These are phyloP conservation scores for Goniozus legneri DNA, from an alignment of 1,140 invertebrate genomes.

Conservation along the genomic window DNA sequence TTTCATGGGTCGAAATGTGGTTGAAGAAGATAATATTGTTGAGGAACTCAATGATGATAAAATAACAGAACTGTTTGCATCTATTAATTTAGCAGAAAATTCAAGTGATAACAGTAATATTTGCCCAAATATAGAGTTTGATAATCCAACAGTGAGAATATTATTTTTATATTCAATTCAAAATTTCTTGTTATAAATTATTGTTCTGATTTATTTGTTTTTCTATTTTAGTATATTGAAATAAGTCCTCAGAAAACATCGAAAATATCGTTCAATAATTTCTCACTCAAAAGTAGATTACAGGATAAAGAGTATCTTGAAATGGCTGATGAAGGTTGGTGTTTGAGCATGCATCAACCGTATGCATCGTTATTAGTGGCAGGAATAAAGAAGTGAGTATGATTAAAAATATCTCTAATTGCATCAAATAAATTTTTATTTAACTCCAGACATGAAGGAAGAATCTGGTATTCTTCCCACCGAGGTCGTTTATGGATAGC, in stretches of 20 bases:
- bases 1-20: slow-evolving; percentile 68
- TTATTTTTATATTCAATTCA: slow-evolving; percentile 4
- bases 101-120: slow-evolving; percentile 12
- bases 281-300: slow-evolving; percentile 54
- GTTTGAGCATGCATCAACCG: slow-evolving; percentile 94
- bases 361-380: slow-evolving; percentile 87
- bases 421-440: slow-evolving; percentile 20
- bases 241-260: not conserved
- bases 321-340: slow-evolving; percentile 84
- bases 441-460: slow-evolving; percentile 78
- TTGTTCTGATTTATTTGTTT: not conserved
- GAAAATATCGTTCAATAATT: slow-evolving; percentile 6
- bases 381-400: slow-evolving; percentile 83
- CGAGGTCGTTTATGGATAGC: slow-evolving; percentile 93
- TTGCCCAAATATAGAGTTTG: slow-evolving; percentile 31
- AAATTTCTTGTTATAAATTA: slow-evolving; percentile 12
- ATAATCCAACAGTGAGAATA: slow-evolving; percentile 27
- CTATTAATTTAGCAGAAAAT: slow-evolving; percentile 22
- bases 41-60: slow-evolving; percentile 25
- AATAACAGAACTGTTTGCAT: slow-evolving; percentile 45
- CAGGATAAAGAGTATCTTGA: slow-evolving; percentile 84
- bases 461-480: slow-evolving; percentile 89
- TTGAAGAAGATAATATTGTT: slow-evolving; percentile 46
- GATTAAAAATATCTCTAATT: not conserved
- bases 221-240: slow-evolving; percentile 1